phyloP scores from a whole-genome alignment of 2,888 invertebrate genomes.

The Noctua pronuba region DNA sequence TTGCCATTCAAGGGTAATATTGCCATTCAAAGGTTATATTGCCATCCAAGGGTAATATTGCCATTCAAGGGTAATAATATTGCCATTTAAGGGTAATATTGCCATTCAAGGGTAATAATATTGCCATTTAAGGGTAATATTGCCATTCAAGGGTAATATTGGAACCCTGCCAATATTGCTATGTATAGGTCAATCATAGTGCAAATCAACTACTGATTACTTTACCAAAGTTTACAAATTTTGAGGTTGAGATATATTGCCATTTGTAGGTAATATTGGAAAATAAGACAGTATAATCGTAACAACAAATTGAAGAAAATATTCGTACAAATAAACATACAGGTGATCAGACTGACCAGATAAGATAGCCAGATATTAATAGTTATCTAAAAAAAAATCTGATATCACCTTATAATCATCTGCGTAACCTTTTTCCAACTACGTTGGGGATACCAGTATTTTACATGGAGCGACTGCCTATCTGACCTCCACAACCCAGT shows the following conservation, averaged over 20 bases:
- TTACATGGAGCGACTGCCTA: no score
- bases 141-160: neutral
- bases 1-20: neutral
- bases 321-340: neutral
- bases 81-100: neutral
- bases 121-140: neutral
- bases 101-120: neutral
- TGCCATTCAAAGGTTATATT: neutral
- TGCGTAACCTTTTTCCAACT: no score
- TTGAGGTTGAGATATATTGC: neutral
- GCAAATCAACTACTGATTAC: neutral
- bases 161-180: no score
- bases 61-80: neutral
- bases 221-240: neutral
- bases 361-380: neutral
- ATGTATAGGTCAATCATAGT: neutral
- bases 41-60: neutral
- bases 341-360: neutral
- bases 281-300: neutral
- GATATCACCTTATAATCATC: neutral
- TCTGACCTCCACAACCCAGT: no score
- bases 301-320: neutral
- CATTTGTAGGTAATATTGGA: neutral
- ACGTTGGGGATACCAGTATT: no score
- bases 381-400: neutral